Conservation (phyloP, 2,888 invertebrate genomes). For the Eustalomyia histrio region DNA sequence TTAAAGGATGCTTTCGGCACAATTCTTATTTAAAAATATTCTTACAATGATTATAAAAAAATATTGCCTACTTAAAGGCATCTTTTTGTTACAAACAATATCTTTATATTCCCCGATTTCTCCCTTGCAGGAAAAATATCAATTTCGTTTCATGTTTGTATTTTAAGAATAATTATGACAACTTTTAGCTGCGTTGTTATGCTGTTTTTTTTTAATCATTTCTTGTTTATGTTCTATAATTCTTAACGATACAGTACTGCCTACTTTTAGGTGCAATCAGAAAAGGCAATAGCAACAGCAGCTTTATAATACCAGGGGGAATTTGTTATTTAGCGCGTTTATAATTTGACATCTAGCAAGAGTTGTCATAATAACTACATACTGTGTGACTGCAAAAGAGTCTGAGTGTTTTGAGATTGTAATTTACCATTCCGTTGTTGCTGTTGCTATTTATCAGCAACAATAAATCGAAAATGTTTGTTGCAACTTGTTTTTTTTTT, state of each 20-base stretch:
- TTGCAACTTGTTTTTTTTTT: slow-evolving; percentile 37
- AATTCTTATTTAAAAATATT: no score
- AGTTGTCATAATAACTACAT: slow-evolving; percentile 60
- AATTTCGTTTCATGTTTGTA: neutral
- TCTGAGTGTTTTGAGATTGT: slow-evolving; percentile 53
- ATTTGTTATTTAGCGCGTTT: slow-evolving; percentile 66
- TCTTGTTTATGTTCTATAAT: slow-evolving; percentile 60
- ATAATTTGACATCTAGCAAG: slow-evolving; percentile 69
- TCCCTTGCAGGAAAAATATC: neutral
- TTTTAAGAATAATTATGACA: neutral
- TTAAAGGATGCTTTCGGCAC: no score
- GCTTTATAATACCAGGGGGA: slow-evolving; percentile 58
- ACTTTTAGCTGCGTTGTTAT: slow-evolving; percentile 26
- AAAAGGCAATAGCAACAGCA: slow-evolving; percentile 24
- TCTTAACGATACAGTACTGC: slow-evolving; percentile 58
- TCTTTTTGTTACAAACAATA: neutral
- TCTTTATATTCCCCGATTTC: neutral
- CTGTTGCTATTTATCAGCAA: slow-evolving; percentile 55
- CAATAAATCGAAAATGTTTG: slow-evolving; percentile 48
- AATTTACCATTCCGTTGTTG: slow-evolving; percentile 11
- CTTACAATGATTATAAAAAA: neutral
- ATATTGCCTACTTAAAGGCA: neutral
- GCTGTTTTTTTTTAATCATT: slow-evolving; percentile 62
- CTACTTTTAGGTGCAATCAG: slow-evolving; percentile 67
- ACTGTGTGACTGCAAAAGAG: slow-evolving; percentile 42